Evolutionary conservation across 2,797 vertebrate species (phyloP).

Genomic region (Sebastes iracundus): DNA sequence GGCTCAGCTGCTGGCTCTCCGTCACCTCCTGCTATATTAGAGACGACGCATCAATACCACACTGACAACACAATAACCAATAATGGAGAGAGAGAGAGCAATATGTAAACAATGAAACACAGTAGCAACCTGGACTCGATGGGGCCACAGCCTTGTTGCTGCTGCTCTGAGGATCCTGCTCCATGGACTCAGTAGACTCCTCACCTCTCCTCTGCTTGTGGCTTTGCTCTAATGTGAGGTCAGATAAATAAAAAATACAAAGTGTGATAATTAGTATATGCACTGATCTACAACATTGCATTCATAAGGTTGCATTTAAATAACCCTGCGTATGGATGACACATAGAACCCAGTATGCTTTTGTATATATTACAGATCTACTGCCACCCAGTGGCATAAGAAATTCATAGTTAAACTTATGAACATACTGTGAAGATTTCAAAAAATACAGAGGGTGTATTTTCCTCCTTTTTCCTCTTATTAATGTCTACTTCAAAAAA

Average conservation of each 20-base stretch:
- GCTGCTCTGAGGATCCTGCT: conserved; percentile 9
- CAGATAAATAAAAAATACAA: neutral
- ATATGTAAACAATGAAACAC: neutral
- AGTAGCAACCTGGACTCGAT: conserved; percentile 38
- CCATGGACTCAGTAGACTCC: neutral
- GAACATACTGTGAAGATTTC: neutral
- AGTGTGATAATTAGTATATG: neutral
- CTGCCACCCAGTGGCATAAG: conserved; percentile 64
- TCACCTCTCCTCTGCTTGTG: neutral
- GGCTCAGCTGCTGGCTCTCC: conserved; percentile 58
- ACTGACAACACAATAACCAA: neutral
- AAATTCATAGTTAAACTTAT: neutral
- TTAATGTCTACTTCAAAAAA: neutral
- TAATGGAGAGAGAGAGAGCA: neutral
- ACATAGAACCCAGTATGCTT: neutral
- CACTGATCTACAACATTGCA: too few species aligned
- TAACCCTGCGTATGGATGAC: neutral
- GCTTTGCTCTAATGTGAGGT: conserved; percentile 24
- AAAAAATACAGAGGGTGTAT: neutral
- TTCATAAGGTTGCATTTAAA: neutral
- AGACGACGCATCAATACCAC: neutral
- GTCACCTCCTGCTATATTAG: neutral
- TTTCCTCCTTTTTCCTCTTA: neutral
- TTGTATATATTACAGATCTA: conserved; percentile 1
- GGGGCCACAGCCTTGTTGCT: neutral